These are phyloP conservation scores for Urocyon cinereoargenteus DNA, from an alignment of 2,797 vertebrate species.

Conservation along the genomic window DNA sequence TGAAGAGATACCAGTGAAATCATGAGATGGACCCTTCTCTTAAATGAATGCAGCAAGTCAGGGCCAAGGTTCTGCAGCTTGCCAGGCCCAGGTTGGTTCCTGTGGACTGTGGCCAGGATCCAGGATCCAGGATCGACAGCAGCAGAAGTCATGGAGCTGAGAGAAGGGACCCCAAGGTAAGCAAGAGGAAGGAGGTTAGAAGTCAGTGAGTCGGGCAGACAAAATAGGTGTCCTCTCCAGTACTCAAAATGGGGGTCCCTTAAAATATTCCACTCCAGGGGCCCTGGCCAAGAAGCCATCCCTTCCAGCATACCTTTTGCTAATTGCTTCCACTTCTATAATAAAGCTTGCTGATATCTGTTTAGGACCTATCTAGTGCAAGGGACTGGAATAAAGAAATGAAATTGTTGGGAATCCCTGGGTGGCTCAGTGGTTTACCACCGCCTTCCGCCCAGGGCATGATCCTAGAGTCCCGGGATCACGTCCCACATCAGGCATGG, in stretches of 20 bases:
- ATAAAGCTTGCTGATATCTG: not conserved
- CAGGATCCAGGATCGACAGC: not conserved
- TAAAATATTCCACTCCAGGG: not conserved
- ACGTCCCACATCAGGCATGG: no score
- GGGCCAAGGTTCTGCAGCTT: not conserved
- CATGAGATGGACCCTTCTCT: not conserved
- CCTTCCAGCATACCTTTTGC: no score
- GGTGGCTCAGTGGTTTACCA: no score
- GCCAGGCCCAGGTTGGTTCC: not conserved
- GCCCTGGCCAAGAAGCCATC: not conserved
- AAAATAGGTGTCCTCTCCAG: not conserved
- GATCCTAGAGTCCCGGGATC: no score
- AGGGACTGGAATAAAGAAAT: not conserved
- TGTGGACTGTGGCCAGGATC: not conserved
- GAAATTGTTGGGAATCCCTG: not conserved
- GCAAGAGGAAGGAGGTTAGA: not conserved
- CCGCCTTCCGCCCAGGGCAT: no score
- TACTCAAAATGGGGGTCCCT: not conserved
- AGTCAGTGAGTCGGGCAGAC: not conserved
- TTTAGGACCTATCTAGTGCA: not conserved
- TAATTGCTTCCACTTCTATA: not conserved
- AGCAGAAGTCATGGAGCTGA: not conserved
- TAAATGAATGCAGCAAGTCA: not conserved
- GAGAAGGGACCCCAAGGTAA: not conserved
- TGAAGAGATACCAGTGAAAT: not conserved